These are phyloP conservation scores for Stenodema calcarata DNA, from an alignment of 2,888 invertebrate species.

Conservation along the genomic window DNA sequence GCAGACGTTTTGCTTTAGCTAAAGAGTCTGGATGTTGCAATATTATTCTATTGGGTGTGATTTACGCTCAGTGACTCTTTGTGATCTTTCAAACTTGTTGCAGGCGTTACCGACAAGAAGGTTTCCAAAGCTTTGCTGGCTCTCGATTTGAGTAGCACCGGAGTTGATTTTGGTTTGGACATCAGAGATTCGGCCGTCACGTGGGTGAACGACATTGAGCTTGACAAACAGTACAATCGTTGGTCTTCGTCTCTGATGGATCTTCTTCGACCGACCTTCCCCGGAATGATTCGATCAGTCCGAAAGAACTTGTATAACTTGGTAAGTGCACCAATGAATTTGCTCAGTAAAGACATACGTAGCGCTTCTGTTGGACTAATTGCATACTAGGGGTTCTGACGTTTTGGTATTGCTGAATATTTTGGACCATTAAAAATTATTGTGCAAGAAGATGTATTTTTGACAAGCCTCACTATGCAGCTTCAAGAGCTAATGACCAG, in stretches of 20 bases:
- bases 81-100: neutral
- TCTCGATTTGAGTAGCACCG: conserved; percentile 70
- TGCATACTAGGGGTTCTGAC: no score
- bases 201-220: conserved; percentile 95
- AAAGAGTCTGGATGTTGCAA: no score
- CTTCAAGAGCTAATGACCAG: no score
- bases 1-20: no score
- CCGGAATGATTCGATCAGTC: conserved; percentile 93
- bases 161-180: conserved; percentile 83
- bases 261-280: conserved; percentile 93
- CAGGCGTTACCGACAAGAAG: conserved; percentile 70
- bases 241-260: conserved; percentile 92
- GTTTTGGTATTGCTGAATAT: no score
- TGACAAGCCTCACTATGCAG: no score
- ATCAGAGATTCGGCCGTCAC: conserved; percentile 90
- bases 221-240: conserved; percentile 82
- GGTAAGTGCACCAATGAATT: conserved; percentile 62
- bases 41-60: no score
- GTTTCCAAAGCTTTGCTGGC: conserved; percentile 71
- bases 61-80: no score
- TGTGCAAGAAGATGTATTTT: no score
- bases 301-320: conserved; percentile 85
- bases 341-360: no score
- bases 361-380: no score
- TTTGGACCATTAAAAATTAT: no score